Base-by-base conservation (phyloP, 1,140 invertebrate species). In the Drosophila nigrodunni region DNA sequence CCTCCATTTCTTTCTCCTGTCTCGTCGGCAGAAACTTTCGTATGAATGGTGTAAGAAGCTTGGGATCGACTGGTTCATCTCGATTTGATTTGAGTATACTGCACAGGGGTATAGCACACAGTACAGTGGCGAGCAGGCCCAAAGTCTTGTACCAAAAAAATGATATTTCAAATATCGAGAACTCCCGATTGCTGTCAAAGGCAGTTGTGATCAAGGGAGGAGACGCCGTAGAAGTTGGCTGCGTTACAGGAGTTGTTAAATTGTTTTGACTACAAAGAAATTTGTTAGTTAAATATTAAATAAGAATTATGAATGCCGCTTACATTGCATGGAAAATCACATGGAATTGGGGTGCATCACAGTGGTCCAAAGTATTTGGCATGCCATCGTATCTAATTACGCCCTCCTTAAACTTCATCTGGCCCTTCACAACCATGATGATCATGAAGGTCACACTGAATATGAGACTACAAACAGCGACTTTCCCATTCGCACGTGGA, bases 351-450 rank as follows among this genome's bases (percentile, higher is more conserved):
- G 91, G 78, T 0, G 93, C 92, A 13, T 93, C 90, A 55, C 96
- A 96, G 30, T 94, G 94, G 18, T 94, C 94, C 6, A 95, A 81
- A 0, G 93, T 94, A 2, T 94, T 91, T 0, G 94, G 93, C 77
- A 94, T 94, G 1, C 93, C 91, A 3, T 2, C 93, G 88, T 90
- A 94, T 94, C 25, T 72, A 70, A 83, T 95, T 93, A 66, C 80
- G 0, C 95, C 95, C 2, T 89, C 92, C 3, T 94, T 94, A 50
- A 96, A 94, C 35, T 95, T 94, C 9, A 95, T 92, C 87, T 97
- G 96, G 1, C 95, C 95, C 4, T 96, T 96, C 30, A 96, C 93
- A 3, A 96, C 96, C 21, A 98, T 95, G 95, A 95, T 97, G n/a
- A 96, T 93, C 74, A 96, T 95, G 11, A 96, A 92, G 3, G 93